Evolutionary conservation across 2,888 invertebrate genomes (phyloP), one percentile per base, ranked within the genome.

Genomic region (Actias luna): DNA sequence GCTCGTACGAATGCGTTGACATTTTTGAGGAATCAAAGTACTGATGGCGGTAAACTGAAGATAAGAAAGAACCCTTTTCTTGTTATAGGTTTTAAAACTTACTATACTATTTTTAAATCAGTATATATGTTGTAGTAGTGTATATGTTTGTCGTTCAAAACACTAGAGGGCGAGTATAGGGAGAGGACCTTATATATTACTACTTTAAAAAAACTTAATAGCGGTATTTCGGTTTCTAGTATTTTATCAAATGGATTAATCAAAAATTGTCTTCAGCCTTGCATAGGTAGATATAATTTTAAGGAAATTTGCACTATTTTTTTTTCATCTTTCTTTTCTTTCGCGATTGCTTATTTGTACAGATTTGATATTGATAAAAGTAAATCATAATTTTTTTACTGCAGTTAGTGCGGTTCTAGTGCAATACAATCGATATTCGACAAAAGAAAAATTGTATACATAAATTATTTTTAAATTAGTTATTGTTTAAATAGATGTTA

Each of bases 391-490:
- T 77, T 76, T 68, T 80, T 71, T 75, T 70, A 62, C 78, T 82
- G 88, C 87, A 87, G 85, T 58, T 78, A 81, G 83, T 86, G 88
- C 89, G 83, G 84, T 76, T 60, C 74, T 79, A 83, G 92, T 92
- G 92, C 92, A 92, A 92, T 92, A 91, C 85, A 85, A 82, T 82
- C 81, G 78, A 80, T 74, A 76, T 82, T 85, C 78, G 82, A 82
- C 80, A 80, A 72, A 77, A 77, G 77, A 75, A 78, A 78, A 73
- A 78, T 42, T 80, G 76, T 83, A 83, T 85, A 50, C 46, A 50
- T 50, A 84, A 80, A 84, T 86, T 87, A 85, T 84, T 81, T 42
- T 78, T 81, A 76, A 78, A 76, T 72, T 80, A 81, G 78, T 78
- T 82, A 77, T 80, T 79, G 74, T 72, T 70, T 78, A 71, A 73